Percentiles rank a stretch among this genome's conserved stretches.
Conservation (phyloP, 2,113 vertebrate species). For the Aleadryas rufinucha region DNA sequence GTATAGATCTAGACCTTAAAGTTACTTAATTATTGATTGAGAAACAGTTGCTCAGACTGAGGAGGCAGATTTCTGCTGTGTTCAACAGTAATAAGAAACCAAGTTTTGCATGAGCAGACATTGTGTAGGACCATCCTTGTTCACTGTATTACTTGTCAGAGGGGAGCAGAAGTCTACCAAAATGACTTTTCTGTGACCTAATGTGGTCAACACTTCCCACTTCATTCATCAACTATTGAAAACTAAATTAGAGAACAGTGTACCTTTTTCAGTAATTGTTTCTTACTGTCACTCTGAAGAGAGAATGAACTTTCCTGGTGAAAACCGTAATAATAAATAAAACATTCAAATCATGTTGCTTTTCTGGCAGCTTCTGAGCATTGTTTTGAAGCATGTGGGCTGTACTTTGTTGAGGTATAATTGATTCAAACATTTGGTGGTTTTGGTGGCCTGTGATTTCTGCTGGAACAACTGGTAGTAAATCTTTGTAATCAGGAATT, state of each 20-base stretch:
- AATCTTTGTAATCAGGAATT: neutral
- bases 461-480: neutral
- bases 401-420: neutral
- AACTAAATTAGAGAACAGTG: constrained; percentile 26
- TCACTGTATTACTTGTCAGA: constrained; percentile 70
- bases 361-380: neutral
- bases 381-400: neutral
- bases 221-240: constrained; percentile 10
- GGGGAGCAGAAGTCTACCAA: constrained; percentile 61
- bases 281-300: neutral
- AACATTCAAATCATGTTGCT: neutral
- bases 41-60: constrained; percentile 77
- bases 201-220: constrained; percentile 15
- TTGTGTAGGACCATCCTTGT: constrained; percentile 62
- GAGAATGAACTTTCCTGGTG: neutral
- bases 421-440: neutral
- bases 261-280: neutral
- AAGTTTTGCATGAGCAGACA: constrained; percentile 65
- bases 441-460: neutral
- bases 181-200: constrained; percentile 70
- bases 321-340: neutral
- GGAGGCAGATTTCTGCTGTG: constrained; percentile 79
- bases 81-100: constrained; percentile 76
- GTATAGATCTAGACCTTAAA: constrained; percentile 83
- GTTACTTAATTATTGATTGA: constrained; percentile 91